These are phyloP conservation scores for Lepidothrix coronata DNA, from an alignment of 2,113 vertebrate species.

Conservation along the genomic window DNA sequence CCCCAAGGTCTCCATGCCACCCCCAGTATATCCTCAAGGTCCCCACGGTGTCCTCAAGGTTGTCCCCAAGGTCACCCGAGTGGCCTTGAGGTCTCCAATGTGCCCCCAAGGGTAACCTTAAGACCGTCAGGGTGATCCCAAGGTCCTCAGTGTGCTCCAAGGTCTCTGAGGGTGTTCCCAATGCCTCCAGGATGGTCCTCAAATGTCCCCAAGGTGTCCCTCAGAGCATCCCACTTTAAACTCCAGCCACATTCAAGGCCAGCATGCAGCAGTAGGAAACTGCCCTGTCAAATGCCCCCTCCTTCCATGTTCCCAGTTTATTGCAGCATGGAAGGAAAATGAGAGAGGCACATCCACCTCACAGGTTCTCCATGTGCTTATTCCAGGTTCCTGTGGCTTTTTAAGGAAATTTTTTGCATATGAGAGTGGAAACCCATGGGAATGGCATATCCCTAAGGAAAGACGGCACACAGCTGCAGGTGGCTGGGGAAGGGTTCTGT, in stretches of 20 bases:
- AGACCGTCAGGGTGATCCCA: no score
- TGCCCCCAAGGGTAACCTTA: not conserved
- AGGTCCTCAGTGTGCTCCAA: not conserved
- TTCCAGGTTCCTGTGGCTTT: not conserved
- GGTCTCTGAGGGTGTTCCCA: not conserved
- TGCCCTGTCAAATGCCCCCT: not conserved
- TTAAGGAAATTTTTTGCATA: not conserved
- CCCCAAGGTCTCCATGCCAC: not conserved
- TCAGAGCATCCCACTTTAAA: not conserved
- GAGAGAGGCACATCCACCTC: not conserved
- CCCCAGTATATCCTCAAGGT: not conserved
- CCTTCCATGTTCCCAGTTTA: not conserved
- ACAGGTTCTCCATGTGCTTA: accelerated
- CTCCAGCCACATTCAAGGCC: accelerated
- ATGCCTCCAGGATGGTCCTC: not conserved
- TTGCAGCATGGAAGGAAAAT: not conserved
- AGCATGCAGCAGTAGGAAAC: not conserved
- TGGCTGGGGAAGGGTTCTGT: not conserved
- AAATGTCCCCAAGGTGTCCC: not conserved
- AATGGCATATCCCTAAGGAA: not conserved
- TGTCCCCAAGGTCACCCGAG: not conserved
- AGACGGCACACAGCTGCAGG: not conserved
- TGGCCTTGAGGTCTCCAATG: not conserved
- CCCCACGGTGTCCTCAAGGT: not conserved
- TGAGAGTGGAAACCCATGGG: not conserved